Percentiles rank a stretch among this genome's conserved stretches.
Evolutionary conservation across 1,140 invertebrate genomes (phyloP).

Genomic region (Latrodectus geometricus): DNA sequence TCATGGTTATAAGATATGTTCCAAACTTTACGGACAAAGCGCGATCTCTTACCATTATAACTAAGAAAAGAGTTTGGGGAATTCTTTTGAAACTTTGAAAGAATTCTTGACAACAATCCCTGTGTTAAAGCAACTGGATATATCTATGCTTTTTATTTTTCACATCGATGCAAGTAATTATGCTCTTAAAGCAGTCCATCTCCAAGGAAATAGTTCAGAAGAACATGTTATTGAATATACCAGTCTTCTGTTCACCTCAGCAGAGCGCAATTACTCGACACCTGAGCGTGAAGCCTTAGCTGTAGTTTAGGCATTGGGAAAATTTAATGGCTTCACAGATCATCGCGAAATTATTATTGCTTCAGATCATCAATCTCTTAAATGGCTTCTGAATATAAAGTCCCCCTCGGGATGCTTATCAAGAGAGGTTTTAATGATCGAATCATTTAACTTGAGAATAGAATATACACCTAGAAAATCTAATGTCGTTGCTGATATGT

Average conservation of each 20-base stretch:
- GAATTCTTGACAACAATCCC: conserved; percentile 26
- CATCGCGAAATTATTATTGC: conserved; percentile 68
- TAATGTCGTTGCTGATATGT: not conserved
- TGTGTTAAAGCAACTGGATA: conserved; percentile 22
- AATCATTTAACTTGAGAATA: not conserved
- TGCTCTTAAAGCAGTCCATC: conserved; percentile 6
- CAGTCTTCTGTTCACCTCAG: too few species aligned
- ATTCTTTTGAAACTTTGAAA: conserved; percentile 44
- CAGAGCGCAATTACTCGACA: too few species aligned
- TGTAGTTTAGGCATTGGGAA: too few species aligned
- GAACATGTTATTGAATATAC: too few species aligned
- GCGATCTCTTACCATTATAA: conserved; percentile 40
- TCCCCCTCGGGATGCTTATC: too few species aligned
- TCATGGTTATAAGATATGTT: conserved; percentile 64
- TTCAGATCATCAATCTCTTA: too few species aligned
- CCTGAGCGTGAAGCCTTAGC: too few species aligned
- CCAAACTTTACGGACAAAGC: conserved; percentile 46
- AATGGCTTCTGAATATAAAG: conserved; percentile 66
- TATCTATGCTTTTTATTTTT: not conserved
- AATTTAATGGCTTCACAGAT: conserved; percentile 14
- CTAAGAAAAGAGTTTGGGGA: conserved; percentile 61
- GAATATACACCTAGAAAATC: not conserved
- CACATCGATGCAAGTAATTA: conserved; percentile 30
- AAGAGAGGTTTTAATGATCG: not conserved
- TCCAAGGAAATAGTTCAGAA: conserved; percentile 61